Evolutionary conservation across 1,140 invertebrate genomes (phyloP), one percentile per base, ranked within the genome.

Genomic region (Sminthurides bifidus): DNA sequence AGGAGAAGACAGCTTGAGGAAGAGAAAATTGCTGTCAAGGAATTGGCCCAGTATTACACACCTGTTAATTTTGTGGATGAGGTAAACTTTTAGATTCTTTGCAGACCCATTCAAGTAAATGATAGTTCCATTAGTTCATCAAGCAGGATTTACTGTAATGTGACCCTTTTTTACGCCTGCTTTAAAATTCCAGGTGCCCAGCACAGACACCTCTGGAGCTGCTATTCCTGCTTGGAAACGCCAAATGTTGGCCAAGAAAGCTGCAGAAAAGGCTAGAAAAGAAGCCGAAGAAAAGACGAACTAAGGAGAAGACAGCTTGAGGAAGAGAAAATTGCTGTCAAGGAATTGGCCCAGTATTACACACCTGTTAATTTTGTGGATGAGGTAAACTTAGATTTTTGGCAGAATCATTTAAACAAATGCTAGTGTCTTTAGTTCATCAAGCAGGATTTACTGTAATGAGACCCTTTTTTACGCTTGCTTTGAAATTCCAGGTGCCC

Each of bases 171-270:
- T 14, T 12, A 46, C 37, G 31, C 38, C 29, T 27, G 12, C 14
- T 44, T 30, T 27, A 29, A 23, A 8, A 24, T 26, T 15, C 15
- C 73, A 93, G 86, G 84, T 95, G 60, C 89, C 90, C 1, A 85
- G 90, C 65, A 82, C 81, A 51, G 91, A 94, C 68, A 79, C 81
- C 35, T 80, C 84, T n/a, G 91, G 91, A 14, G 87, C 87, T 64
- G 72, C 81, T 19, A 92, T 94, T 67, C 91, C 91, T 12, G 82
- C 82, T 19, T 94, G 92, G 91, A 93, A 93, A 70, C 73, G 44
- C 12, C 89, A 94, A 72, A 92, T 96, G 86, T 67, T 94, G 68
- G 91, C 91, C 0, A 83, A 88, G 65, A 89, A 93, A 69, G 85
- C 87, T 0, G 91, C 91, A 0, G 90, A 94, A 69, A 82, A 85